Conservation (phyloP, 2,113 vertebrate species). For the Nerophis lumbriciformis region DNA sequence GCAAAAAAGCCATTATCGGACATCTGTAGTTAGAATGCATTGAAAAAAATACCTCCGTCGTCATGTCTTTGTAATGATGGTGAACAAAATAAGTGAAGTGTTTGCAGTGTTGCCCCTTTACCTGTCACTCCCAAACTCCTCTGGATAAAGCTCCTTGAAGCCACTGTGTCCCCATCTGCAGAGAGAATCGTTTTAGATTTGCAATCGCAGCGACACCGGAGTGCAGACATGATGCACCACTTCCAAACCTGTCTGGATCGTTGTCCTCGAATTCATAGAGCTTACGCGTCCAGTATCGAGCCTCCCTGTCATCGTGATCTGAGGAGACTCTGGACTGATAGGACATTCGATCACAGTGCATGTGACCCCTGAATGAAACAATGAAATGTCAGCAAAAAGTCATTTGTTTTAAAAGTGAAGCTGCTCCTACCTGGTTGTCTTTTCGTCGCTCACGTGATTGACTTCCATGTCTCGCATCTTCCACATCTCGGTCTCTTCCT, state of each 20-base stretch:
- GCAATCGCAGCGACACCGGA: not conserved
- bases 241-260: conserved; percentile 85
- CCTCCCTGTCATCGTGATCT: conserved; percentile 79
- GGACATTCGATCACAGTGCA: conserved; percentile 88
- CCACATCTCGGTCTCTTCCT: conserved; percentile 97
- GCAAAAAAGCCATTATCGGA: too few relatives aligned
- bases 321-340: conserved; percentile 68
- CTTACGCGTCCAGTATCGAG: conserved; percentile 87
- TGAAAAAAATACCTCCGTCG: too few relatives aligned
- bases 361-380: conserved; percentile 70
- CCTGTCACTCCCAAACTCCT: conserved; percentile 90
- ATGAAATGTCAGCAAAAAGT: conserved; percentile 2
- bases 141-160: conserved; percentile 96
- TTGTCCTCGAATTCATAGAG: conserved; percentile 88
- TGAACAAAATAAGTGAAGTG: too few relatives aligned
- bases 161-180: conserved; percentile 91
- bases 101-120: conserved; percentile 50
- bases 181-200: conserved; percentile 14
- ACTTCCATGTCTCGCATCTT: conserved; percentile 87
- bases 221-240: too few relatives aligned
- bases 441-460: conserved; percentile 59
- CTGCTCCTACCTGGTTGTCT: conserved; percentile 37
- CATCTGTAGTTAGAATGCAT: too few relatives aligned
- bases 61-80: too few relatives aligned
- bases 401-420: conserved; percentile 6